Evolutionary conservation across 2,113 vertebrate genomes (phyloP).

Genomic region (Anhinga rufa): DNA sequence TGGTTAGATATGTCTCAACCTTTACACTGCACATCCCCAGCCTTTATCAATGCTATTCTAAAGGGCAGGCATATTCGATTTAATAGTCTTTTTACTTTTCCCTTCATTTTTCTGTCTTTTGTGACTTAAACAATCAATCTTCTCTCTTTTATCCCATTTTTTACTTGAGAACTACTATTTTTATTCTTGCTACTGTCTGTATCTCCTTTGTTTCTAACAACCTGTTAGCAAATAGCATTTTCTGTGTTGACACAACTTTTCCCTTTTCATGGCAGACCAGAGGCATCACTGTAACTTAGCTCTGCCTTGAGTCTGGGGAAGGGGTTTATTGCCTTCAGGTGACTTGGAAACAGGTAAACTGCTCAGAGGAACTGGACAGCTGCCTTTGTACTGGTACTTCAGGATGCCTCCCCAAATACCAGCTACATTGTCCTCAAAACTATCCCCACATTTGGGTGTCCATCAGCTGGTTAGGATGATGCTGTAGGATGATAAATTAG

Average conservation of each 20-base stretch:
- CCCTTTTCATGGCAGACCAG: neutral
- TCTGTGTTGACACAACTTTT: constrained; percentile 5
- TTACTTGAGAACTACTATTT: constrained; percentile 4
- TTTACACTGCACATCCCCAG: neutral
- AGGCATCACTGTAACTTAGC: neutral
- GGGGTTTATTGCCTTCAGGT: neutral
- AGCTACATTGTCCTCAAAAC: neutral
- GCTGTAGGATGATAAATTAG: neutral
- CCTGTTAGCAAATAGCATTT: neutral
- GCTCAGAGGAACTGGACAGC: neutral
- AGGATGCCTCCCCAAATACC: neutral
- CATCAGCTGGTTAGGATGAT: neutral
- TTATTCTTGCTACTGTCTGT: neutral
- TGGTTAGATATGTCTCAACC: neutral
- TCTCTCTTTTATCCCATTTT: constrained; percentile 13
- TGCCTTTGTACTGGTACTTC: neutral
- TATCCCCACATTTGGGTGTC: neutral
- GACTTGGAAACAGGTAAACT: neutral
- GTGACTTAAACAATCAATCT: constrained; percentile 21
- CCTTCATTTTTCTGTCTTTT: constrained; percentile 30
- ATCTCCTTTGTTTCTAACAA: neutral
- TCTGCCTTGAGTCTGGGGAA: neutral
- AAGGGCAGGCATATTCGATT: neutral
- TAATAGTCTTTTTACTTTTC: neutral
- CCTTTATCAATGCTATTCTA: neutral